Base-by-base conservation (phyloP, 2,888 invertebrate species). In the Machimus rusticus region DNA sequence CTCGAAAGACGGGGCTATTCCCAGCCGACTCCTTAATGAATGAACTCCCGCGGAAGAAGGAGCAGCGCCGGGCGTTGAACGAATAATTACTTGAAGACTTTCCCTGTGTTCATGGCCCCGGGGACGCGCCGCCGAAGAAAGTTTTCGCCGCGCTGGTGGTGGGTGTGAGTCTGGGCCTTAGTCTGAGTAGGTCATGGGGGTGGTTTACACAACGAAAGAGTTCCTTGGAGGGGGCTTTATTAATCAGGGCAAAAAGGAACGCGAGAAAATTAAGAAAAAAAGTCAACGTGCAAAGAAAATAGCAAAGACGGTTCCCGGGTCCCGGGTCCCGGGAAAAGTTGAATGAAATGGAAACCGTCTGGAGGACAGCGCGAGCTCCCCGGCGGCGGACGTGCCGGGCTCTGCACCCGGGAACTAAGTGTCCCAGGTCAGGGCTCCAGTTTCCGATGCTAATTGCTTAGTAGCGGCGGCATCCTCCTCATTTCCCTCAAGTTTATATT, bases 341-440 rank as follows among this genome's bases (percentile, higher is more conserved):
- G 88, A 88, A 88, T 88, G 88, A 88, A 88, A 88, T 88, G 88
- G 87, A 88, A 87, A 88, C 87, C 88, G 85, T 85, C 87, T 76
- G 74, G 76, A 88, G 74, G 74, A 76, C 55, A 77, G 86, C 82
- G 86, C 86, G 87, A 87, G 57, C 77, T 85, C 82, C 74, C 79
- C 78, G 37, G 28, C 55, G 76, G 86, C 34, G 51, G 86, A 76
- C 86, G 86, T 85, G 46, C 74, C 85, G 31, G 31, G n/a, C n/a
- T 16, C 46, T 31, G 28, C 31, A 85, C 85, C 74, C 28, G 19
- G 37, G 78, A 77, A 74, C n/a, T 28, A 87, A 88, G 87, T 88
- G 86, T 77, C 81, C 79, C 84, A 88, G 88, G 88, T 88, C 88
- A 87, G 87, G 88, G 74, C 46, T 86, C 79, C 84, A 77, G 87